Conservation (phyloP, 2,888 invertebrate species). For the Melinopterus prodromus region DNA sequence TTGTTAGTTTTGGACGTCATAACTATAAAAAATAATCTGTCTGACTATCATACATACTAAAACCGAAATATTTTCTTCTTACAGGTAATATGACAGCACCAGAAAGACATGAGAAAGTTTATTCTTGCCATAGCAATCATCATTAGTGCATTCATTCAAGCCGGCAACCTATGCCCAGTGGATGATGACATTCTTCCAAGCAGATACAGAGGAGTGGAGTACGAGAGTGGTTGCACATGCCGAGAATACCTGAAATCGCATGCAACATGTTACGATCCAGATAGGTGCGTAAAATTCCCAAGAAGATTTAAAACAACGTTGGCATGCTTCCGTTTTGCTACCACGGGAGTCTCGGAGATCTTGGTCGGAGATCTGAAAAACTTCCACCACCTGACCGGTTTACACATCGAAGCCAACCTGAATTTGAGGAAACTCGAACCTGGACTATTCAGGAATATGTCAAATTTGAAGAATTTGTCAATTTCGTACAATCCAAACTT, state of each 20-base stretch:
- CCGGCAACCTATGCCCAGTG: background rate
- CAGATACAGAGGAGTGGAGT: background rate
- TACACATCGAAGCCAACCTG: slow-evolving; percentile 67
- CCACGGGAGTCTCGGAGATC: slow-evolving; percentile 62
- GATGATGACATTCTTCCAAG: background rate
- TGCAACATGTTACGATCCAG: slow-evolving; percentile 65
- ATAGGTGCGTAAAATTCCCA: slow-evolving; percentile 63
- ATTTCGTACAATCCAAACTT: slow-evolving; percentile 66
- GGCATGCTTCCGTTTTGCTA: slow-evolving; percentile 61
- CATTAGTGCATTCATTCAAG: background rate
- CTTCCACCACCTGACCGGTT: slow-evolving; percentile 56
- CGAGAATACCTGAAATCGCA: slow-evolving; percentile 57
- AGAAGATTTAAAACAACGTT: slow-evolving; percentile 60
- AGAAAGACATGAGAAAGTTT: background rate
- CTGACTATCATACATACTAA: background rate
- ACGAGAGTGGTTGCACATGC: slow-evolving; percentile 62
- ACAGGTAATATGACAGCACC: background rate
- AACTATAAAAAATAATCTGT: too few species aligned
- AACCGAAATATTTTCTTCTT: background rate
- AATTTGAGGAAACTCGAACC: slow-evolving; percentile 62
- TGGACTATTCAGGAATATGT: slow-evolving; percentile 63
- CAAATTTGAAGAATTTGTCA: slow-evolving; percentile 62
- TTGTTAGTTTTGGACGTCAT: too few species aligned
- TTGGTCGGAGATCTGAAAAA: slow-evolving; percentile 59
- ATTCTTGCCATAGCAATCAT: background rate